Conservation (phyloP, 2,113 vertebrate species). For the Bubalus kerabau region DNA sequence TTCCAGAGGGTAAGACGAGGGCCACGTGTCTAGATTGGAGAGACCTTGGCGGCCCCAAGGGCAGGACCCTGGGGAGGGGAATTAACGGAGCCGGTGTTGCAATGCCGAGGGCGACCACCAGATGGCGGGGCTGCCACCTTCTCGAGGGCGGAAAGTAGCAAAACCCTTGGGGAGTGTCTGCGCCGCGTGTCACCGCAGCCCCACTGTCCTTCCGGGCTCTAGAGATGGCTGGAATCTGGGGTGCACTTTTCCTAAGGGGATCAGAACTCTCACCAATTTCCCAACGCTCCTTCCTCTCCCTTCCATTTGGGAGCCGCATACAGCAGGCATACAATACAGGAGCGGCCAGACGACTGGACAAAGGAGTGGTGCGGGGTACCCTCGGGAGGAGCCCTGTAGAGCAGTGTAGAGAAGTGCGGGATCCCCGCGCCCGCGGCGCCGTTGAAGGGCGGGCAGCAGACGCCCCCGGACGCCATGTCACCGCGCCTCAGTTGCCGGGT, state of each 20-base stretch:
- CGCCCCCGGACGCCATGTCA: neutral
- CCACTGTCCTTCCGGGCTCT: neutral
- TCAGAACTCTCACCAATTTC: neutral
- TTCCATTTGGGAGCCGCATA: neutral
- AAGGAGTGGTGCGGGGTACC: neutral
- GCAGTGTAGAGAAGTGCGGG: neutral
- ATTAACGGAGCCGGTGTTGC: fast-evolving
- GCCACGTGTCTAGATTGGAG: neutral
- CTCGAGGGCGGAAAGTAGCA: fast-evolving
- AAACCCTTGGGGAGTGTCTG: no score
- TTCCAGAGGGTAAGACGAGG: neutral
- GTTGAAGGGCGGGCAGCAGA: neutral
- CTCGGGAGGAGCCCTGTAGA: neutral
- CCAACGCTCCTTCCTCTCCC: neutral
- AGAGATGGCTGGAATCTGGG: no score
- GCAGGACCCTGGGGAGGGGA: neutral
- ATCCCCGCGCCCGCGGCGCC: neutral
- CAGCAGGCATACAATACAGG: neutral
- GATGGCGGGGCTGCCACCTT: neutral
- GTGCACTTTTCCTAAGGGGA: neutral
- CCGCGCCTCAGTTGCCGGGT: constrained; percentile 2
- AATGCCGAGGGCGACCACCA: neutral
- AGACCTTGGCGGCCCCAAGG: neutral
- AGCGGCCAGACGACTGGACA: neutral
- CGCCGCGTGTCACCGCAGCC: neutral